Evolutionary conservation across 2,113 vertebrate species (phyloP).

Genomic region (Probosciger aterrimus): DNA sequence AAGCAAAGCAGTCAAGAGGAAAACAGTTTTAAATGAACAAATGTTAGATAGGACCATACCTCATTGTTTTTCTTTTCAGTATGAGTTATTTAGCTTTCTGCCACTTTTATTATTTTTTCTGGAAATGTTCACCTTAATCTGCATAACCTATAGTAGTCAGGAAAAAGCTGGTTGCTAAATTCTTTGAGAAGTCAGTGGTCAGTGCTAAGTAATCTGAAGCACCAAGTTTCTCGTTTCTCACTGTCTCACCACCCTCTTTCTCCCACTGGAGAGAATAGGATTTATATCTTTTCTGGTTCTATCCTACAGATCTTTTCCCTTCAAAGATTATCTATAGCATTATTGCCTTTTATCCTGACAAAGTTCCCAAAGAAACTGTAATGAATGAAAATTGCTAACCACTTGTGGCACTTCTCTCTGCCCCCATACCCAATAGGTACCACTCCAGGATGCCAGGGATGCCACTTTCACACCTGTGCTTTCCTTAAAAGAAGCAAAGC

Average conservation of each 20-base stretch:
- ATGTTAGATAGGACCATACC: neutral
- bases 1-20: neutral
- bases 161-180: neutral
- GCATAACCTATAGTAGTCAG: neutral
- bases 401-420: neutral
- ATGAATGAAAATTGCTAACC: neutral
- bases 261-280: neutral
- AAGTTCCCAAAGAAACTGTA: neutral
- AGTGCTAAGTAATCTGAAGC: rapidly evolving
- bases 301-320: neutral
- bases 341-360: neutral
- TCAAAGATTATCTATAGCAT: neutral
- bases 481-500: too few relatives aligned
- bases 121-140: neutral
- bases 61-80: neutral
- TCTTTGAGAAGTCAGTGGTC: neutral
- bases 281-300: neutral
- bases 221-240: neutral
- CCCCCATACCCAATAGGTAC: neutral
- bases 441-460: neutral
- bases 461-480: neutral
- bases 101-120: neutral
- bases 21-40: neutral
- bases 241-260: neutral
- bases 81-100: neutral